Evolutionary conservation across 2,888 invertebrate genomes (phyloP).

Genomic region (Pantelozetes paolii): DNA sequence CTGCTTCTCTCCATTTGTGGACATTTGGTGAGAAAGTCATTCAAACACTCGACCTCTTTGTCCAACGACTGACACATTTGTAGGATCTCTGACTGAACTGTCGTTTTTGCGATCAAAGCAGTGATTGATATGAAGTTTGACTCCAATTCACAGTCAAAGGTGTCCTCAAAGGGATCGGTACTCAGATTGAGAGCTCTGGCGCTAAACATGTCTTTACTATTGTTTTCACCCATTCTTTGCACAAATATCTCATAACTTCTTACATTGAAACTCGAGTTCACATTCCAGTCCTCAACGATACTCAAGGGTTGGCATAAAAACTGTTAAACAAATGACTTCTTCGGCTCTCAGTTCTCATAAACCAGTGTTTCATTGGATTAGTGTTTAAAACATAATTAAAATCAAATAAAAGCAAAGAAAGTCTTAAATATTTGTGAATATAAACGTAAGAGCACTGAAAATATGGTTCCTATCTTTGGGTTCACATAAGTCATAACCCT

Average conservation of each 20-base stretch:
- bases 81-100: conserved; percentile 9
- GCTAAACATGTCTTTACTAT: conserved; percentile 11
- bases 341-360: too few relatives aligned
- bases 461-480: too few relatives aligned
- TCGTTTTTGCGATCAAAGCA: neutral
- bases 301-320: too few relatives aligned
- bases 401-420: too few relatives aligned
- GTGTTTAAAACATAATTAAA: too few relatives aligned
- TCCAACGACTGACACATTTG: conserved; percentile 8
- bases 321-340: too few relatives aligned
- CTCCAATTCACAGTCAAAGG: conserved; percentile 16
- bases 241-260: conserved; percentile 16
- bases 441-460: too few relatives aligned
- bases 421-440: too few relatives aligned
- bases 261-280: neutral
- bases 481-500: too few relatives aligned
- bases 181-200: neutral
- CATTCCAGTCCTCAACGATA: neutral
- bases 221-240: conserved; percentile 5
- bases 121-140: conserved; percentile 9
- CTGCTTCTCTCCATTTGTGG: conserved; percentile 1
- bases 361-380: too few relatives aligned
- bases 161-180: neutral
- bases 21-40: conserved; percentile 13
- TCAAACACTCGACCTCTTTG: conserved; percentile 17